Evolutionary conservation across 1,140 invertebrate genomes (phyloP).

Genomic region (Euura lappo): DNA sequence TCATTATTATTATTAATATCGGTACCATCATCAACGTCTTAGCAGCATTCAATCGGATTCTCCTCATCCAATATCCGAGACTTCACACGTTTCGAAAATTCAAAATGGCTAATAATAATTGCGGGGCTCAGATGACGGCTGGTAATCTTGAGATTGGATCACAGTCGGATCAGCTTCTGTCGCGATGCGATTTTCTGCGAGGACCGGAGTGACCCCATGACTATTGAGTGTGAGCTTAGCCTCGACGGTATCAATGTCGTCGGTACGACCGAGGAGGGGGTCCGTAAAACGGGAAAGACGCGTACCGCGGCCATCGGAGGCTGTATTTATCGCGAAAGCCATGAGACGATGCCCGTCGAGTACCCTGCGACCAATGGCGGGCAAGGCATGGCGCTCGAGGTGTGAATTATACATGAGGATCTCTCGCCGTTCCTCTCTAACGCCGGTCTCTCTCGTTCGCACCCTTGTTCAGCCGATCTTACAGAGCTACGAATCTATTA

Average conservation of each 20-base stretch:
- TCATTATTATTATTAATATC: slow-evolving; percentile 4
- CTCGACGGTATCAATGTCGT: background rate
- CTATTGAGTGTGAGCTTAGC: background rate
- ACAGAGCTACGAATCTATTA: slow-evolving; percentile 14
- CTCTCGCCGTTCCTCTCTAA: slow-evolving; percentile 33
- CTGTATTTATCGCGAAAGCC: slow-evolving; percentile 46
- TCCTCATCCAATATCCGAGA: background rate
- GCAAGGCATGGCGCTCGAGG: slow-evolving; percentile 57
- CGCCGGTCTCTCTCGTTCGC: slow-evolving; percentile 21
- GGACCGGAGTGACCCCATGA: no score
- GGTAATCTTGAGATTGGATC: no score
- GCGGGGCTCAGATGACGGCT: no score
- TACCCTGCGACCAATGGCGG: slow-evolving; percentile 51
- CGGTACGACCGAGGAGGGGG: background rate
- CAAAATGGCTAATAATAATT: no score
- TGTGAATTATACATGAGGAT: slow-evolving; percentile 62
- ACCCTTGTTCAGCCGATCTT: slow-evolving; percentile 26
- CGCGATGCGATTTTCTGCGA: no score
- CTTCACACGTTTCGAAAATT: background rate
- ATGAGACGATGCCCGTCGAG: slow-evolving; percentile 27
- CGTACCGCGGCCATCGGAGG: background rate
- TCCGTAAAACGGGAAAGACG: background rate
- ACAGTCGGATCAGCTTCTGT: no score
- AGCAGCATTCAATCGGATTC: background rate
- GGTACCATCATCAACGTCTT: background rate